Base-by-base conservation (phyloP, 1,140 invertebrate species). In the Vanessa atalanta region DNA sequence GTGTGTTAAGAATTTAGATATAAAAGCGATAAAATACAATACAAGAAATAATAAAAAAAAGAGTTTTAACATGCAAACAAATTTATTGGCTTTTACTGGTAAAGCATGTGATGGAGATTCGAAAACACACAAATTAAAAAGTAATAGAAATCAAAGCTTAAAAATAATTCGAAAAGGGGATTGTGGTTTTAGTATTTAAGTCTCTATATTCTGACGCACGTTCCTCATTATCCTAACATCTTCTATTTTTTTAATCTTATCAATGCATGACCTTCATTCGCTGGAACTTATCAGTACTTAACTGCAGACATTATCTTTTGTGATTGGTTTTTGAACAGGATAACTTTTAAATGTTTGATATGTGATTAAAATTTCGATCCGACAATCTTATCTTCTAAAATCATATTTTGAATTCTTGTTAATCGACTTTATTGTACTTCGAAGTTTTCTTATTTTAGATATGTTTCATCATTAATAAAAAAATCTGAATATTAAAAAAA, bases 211-310 rank as follows among this genome's bases (percentile, higher is more conserved):
- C n/a, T 53, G 50, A 53, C 50, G 50, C n/a, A 6, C 50, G n/a
- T 2, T 43, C 37, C 37, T 53, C 50, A 20, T 53, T 53, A 53
- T 53, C 50, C 50, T 15, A n/a, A n/a, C 50, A 53, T 53, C 50
- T 53, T n/a, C n/a, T 53, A n/a, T n/a, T n/a, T 53, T 53, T 23
- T 2, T 50, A 66, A 66, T 66, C 65, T 66, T 50, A 66, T 66
- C 65, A 26, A 23, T 51, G 15, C 65, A 66, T 31, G 65, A 66
- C 65, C 65, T 66, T 66, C 65, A 51, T 51, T 50, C 48, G 65
- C 8, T 64, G 16, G 16, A n/a, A 14, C 2, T 61, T 47, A 37
- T 64, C 47, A 16, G 14, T 37, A 15, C 50, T n/a, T 53, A 53
- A 53, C 7, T 53, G 50, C 50, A 53, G 37, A 50, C 47, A 50